A percentile compares a stretch with the other conserved stretches of the same genome.
phyloP scores from a whole-genome alignment of 2,888 invertebrate species.

The Nomada fucata region DNA sequence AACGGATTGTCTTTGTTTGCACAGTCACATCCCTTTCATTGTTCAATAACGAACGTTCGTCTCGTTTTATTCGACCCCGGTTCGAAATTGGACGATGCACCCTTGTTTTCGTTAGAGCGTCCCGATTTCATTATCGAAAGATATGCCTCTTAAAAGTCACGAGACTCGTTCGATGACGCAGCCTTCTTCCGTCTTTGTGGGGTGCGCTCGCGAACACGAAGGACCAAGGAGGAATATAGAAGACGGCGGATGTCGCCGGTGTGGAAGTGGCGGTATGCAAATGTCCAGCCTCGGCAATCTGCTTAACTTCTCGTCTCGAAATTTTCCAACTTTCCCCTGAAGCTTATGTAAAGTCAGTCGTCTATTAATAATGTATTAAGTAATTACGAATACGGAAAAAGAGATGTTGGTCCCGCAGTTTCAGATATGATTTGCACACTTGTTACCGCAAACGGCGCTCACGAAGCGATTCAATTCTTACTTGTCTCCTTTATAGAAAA shows the following conservation, averaged over 20 bases:
- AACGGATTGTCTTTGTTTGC: too few species aligned
- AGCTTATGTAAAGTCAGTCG: slow-evolving; percentile 81
- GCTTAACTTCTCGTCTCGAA: slow-evolving; percentile 80
- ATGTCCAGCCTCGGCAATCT: slow-evolving; percentile 79
- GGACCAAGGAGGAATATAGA: slow-evolving; percentile 42
- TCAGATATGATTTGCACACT: slow-evolving; percentile 59
- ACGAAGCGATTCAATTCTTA: not conserved
- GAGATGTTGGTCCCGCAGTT: slow-evolving; percentile 61
- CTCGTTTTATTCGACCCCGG: not conserved
- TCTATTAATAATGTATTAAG: slow-evolving; percentile 83
- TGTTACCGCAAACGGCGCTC: slow-evolving; percentile 32
- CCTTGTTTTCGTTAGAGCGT: slow-evolving; percentile 27
- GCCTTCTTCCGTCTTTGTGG: slow-evolving; percentile 26
- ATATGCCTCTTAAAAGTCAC: slow-evolving; percentile 54
- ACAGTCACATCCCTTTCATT: not conserved
- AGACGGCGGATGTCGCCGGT: slow-evolving; percentile 43
- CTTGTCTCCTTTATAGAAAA: not conserved
- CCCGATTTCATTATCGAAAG: slow-evolving; percentile 56
- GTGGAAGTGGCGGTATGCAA: slow-evolving; percentile 76
- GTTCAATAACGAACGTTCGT: slow-evolving; percentile 24
- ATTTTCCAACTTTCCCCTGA: slow-evolving; percentile 74
- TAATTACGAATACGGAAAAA: slow-evolving; percentile 79
- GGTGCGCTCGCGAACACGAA: slow-evolving; percentile 19
- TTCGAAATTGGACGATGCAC: not conserved
- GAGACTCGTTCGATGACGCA: slow-evolving; percentile 50